A percentile compares a stretch with the other conserved stretches of the same genome.
phyloP scores from a whole-genome alignment of 2,888 invertebrate species.

The Drosophila robusta region DNA sequence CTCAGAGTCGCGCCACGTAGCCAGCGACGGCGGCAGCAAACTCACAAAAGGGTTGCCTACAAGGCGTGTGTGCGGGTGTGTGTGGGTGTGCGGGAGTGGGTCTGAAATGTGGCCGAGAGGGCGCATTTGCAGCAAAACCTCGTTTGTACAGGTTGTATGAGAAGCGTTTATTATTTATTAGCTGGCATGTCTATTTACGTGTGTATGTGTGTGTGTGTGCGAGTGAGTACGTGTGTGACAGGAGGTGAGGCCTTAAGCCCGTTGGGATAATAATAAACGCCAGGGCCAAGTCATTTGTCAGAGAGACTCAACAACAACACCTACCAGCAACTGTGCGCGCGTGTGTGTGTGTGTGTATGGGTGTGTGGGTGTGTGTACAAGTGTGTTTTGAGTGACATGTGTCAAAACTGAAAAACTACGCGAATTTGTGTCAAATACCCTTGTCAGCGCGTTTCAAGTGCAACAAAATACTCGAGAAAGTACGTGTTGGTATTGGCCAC shows the following conservation, averaged over 20 bases:
- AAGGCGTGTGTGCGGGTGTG: conserved; percentile 22
- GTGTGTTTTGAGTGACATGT: conserved; percentile 74
- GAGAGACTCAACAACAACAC: conserved; percentile 46
- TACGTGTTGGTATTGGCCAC: conserved; percentile 27
- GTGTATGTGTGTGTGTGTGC: conserved; percentile 12
- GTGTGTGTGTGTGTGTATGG: conserved; percentile 12
- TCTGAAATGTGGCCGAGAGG: conserved; percentile 17
- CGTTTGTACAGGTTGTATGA: conserved; percentile 55
- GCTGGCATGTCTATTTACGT: conserved; percentile 33
- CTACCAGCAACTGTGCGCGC: conserved; percentile 8
- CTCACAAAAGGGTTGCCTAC: conserved; percentile 53
- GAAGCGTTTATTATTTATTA: conserved; percentile 75
- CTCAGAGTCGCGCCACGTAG: conserved; percentile 60
- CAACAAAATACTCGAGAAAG: conserved; percentile 55
- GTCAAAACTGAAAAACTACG: conserved; percentile 81
- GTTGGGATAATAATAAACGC: conserved; percentile 77
- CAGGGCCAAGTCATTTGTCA: conserved; percentile 71
- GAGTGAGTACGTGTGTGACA: conserved; percentile 39
- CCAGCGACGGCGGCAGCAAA: conserved; percentile 31
- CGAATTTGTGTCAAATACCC: conserved; percentile 84
- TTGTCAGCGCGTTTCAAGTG: conserved; percentile 80
- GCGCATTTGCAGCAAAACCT: conserved; percentile 39
- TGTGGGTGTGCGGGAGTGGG: neutral
- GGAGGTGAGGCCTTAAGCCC: conserved; percentile 64
- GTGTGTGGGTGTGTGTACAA: conserved; percentile 21